phyloP scores from a whole-genome alignment of 2,113 vertebrate species.

The Dascyllus trimaculatus region DNA sequence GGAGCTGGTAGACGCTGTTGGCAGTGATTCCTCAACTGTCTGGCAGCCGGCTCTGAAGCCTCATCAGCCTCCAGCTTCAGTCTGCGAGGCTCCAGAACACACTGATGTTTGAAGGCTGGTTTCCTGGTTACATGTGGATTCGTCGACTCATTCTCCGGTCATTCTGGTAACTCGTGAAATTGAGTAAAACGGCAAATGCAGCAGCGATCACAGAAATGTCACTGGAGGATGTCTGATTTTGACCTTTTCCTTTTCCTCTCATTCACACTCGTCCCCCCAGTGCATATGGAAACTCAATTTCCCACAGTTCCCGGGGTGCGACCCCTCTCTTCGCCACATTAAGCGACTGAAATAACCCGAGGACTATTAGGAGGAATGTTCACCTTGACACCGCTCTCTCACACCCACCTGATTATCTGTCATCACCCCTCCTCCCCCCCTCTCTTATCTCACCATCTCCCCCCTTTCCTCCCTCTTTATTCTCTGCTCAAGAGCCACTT shows the following conservation, averaged over 20 bases:
- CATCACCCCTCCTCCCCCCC: constrained; percentile 54
- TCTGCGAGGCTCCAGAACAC: no score
- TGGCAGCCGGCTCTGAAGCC: no score
- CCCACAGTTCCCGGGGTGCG: constrained; percentile 59
- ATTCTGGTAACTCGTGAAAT: constrained; percentile 1
- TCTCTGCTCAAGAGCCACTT: neutral
- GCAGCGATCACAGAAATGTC: constrained; percentile 24
- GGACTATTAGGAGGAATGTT: constrained; percentile 34
- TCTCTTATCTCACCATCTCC: constrained; percentile 12
- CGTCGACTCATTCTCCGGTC: no score
- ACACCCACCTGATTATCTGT: constrained; percentile 74
- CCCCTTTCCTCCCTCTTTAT: neutral
- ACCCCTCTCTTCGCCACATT: constrained; percentile 39
- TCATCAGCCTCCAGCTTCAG: no score
- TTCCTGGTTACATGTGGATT: no score
- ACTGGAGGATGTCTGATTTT: constrained; percentile 45
- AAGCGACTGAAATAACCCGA: constrained; percentile 61
- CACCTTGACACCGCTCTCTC: constrained; percentile 55
- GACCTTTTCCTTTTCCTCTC: constrained; percentile 62
- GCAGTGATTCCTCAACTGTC: no score
- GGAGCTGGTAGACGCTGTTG: no score
- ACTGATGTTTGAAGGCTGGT: no score
- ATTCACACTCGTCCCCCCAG: constrained; percentile 53
- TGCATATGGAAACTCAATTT: constrained; percentile 67
- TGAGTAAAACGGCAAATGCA: neutral